Percentiles rank a stretch among this genome's conserved stretches.
phyloP scores from a whole-genome alignment of 2,113 vertebrate genomes.

The Catharus fuscescens region DNA sequence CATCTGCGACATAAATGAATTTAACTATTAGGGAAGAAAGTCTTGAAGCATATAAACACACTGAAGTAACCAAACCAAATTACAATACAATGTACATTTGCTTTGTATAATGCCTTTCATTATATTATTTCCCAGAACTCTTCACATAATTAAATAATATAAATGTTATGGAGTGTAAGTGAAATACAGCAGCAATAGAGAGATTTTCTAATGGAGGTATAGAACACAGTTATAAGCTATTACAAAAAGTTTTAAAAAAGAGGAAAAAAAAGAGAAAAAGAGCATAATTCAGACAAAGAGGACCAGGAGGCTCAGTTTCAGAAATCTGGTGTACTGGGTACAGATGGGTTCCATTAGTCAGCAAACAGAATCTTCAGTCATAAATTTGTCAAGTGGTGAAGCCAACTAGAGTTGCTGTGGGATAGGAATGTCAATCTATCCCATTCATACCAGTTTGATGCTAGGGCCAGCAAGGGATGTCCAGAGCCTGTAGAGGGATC shows the following conservation, averaged over 20 bases:
- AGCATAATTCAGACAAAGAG: neutral
- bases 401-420: neutral
- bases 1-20: constrained; percentile 48
- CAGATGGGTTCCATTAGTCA: neutral
- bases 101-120: constrained; percentile 15
- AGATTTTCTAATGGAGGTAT: neutral
- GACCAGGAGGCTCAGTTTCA: neutral
- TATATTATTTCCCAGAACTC: constrained; percentile 36
- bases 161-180: neutral
- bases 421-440: neutral
- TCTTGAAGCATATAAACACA: constrained; percentile 26
- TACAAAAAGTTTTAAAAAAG: neutral
- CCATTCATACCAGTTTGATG: neutral
- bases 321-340: neutral
- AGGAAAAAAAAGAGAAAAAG: neutral
- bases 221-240: neutral
- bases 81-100: constrained; percentile 8
- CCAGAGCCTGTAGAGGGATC: neutral
- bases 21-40: constrained; percentile 43
- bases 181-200: neutral
- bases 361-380: neutral
- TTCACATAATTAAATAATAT: constrained; percentile 12
- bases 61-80: constrained; percentile 39
- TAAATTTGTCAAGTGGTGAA: neutral
- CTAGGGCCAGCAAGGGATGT: neutral